Evolutionary conservation across 2,113 vertebrate species (phyloP).

Genomic region (Phalacrocorax aristotelis): DNA sequence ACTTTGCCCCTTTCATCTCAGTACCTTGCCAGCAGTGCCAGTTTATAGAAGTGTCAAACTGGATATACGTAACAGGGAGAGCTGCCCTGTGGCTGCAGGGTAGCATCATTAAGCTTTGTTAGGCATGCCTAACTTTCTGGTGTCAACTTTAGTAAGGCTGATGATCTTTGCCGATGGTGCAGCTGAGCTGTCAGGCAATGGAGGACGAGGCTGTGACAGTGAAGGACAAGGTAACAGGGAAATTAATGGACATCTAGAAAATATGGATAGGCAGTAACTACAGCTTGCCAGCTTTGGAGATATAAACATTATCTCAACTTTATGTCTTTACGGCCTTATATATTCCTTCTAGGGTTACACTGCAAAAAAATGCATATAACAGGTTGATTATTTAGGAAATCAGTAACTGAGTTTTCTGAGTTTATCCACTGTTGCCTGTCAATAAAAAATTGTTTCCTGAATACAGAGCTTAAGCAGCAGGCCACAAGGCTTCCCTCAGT

Average conservation of each 20-base stretch:
- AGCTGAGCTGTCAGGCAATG: not conserved
- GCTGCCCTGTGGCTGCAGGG: not conserved
- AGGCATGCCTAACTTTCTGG: not conserved
- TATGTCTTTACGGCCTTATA: not conserved
- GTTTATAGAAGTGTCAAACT: not conserved
- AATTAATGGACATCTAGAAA: not conserved
- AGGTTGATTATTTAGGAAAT: not conserved
- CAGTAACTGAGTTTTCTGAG: not conserved
- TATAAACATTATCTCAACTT: not conserved
- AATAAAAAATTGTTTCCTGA: not conserved
- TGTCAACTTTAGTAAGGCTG: not conserved
- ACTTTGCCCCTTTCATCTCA: not conserved
- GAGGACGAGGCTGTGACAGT: fast-evolving
- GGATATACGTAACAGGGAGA: fast-evolving
- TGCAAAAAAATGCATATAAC: not conserved
- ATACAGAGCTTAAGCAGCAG: not conserved
- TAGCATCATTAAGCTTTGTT: not conserved
- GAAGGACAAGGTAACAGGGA: not conserved
- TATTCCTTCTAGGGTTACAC: not conserved
- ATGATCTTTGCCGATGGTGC: not conserved
- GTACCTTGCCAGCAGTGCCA: not conserved
- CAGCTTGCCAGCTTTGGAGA: not conserved
- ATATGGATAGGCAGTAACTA: not conserved
- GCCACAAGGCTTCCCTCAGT: not conserved
- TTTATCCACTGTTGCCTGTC: not conserved